Evolutionary conservation across 92 coral and sea anemone genomes (phyloP), one percentile per base, ranked within the genome.

Genomic region (Scolanthus callimorphus): DNA sequence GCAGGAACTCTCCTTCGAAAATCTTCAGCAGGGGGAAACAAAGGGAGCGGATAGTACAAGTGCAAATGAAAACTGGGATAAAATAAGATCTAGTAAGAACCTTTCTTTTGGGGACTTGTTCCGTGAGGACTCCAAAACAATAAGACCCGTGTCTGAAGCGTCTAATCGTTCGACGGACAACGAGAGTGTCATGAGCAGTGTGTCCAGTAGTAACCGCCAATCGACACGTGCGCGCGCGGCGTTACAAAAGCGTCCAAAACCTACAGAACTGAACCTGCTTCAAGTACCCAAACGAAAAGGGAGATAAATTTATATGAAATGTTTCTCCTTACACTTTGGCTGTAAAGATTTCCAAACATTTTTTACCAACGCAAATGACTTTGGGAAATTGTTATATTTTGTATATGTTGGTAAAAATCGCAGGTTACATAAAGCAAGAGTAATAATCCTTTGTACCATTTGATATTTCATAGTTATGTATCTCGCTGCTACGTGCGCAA

Each of bases 41-140:
- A 27, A 17, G 1, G n/a, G n/a, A n/a, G n/a, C n/a, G n/a, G n/a
- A 20, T 60, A 20, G 31, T 9, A 4, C 17, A 17, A 25, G 29
- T 39, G 65, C 51, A 12, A 27, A 38, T 17, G 34, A 68, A 47
- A 55, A 68, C 57, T 68, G 75, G 75, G 62, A 68, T 10, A 68
- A 68, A 56, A 45, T 68, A 4, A 54, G 46, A 44, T 23, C 17
- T 11, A 39, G 24, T 10, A 68, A 31, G 9, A 20, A 60, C 10
- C 29, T 68, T 39, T 68, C 75, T 9, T 43, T 68, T 27, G 75
- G 65, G 4, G 49, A 46, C 12, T 29, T 68, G 20, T 68, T 68
- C 29, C 30, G 75, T 8, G 64, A 27, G 11, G 0, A 46, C 11
- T 21, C 52, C 11, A 46, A 46, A 9, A n/a, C n/a, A n/a, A n/a